A percentile compares a stretch with the other conserved stretches of the same genome.
phyloP scores from a whole-genome alignment of 2,888 invertebrate species.

The Diogma glabrata region DNA sequence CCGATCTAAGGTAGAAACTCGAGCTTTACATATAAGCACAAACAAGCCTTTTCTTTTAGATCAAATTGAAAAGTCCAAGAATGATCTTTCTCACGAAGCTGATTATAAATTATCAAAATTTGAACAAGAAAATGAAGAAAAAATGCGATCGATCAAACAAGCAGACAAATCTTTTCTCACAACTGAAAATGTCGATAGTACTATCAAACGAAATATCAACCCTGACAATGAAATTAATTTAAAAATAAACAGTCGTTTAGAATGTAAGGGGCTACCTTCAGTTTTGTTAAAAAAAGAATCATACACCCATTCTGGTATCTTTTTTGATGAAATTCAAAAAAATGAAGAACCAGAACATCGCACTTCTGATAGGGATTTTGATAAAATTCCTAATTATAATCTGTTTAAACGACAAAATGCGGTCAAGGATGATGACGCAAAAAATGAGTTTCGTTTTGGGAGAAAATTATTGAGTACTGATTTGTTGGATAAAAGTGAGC shows the following conservation, averaged over 20 bases:
- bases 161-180: no score
- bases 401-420: constrained; percentile 2
- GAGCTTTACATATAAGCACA: no score
- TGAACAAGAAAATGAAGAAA: constrained; percentile 28
- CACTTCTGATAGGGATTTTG: background rate
- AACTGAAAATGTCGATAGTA: background rate
- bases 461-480: no score
- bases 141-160: no score
- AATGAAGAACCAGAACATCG: background rate
- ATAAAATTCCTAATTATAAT: constrained; percentile 3
- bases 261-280: background rate
- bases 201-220: constrained; percentile 20
- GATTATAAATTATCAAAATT: constrained; percentile 34
- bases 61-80: constrained; percentile 22
- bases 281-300: background rate
- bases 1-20: no score
- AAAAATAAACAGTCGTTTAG: constrained; percentile 23
- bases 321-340: no score
- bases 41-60: constrained; percentile 19
- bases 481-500: no score
- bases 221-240: constrained; percentile 30
- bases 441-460: no score
- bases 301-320: no score
- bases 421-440: background rate
- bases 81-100: constrained; percentile 34